Conservation (phyloP, 1,140 invertebrate species). For the Caenorhabditis briggsae region DNA sequence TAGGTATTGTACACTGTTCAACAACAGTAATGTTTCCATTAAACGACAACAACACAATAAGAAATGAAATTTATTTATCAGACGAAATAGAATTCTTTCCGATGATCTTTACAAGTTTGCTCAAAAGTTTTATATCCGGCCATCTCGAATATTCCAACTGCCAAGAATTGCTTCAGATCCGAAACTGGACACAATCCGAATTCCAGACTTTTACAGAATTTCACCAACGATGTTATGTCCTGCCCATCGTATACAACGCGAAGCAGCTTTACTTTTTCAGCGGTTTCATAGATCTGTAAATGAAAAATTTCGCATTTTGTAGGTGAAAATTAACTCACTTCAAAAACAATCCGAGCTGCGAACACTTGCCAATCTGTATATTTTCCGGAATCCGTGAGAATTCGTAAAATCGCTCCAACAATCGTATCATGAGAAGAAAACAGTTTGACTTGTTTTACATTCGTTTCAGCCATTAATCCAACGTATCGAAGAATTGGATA, state of each 20-base stretch:
- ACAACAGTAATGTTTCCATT: not conserved
- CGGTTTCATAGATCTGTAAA: conserved; percentile 4
- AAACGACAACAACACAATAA: not conserved
- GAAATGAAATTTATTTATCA: conserved; percentile 8
- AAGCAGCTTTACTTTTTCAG: conserved; percentile 6
- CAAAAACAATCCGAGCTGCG: conserved; percentile 49
- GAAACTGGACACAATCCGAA: conserved; percentile 41
- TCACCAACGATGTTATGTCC: conserved; percentile 21
- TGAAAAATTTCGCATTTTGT: not conserved
- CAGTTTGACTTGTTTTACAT: not conserved
- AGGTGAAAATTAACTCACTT: not conserved
- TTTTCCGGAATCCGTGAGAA: conserved; percentile 16
- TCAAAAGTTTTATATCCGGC: conserved; percentile 4
- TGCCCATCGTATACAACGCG: conserved; percentile 48
- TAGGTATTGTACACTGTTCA: conserved; percentile 1
- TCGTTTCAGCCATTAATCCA: not conserved
- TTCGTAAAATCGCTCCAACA: conserved; percentile 33
- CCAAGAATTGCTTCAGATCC: conserved; percentile 4
- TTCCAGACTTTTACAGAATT: conserved; percentile 42
- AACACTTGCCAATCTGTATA: conserved; percentile 41
- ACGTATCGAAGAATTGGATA: conserved; percentile 17
- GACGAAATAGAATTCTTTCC: not conserved
- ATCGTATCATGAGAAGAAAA: conserved; percentile 47
- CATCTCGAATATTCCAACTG: conserved; percentile 19
- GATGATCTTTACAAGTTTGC: not conserved